These are phyloP conservation scores for Aradus depressus DNA, from an alignment of 2,888 invertebrate genomes.

Conservation along the genomic window DNA sequence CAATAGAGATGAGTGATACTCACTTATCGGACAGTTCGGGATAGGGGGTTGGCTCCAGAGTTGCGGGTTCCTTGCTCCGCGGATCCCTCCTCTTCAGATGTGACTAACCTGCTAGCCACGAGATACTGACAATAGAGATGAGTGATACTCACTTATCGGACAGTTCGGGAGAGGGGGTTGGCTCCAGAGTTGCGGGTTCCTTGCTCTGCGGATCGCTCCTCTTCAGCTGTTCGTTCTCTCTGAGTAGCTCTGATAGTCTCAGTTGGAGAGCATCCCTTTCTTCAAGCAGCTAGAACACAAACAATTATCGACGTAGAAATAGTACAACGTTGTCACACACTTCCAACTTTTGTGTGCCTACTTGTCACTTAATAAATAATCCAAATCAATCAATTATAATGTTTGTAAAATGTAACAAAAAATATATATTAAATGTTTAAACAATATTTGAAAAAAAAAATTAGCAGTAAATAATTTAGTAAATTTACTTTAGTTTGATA, in stretches of 20 bases:
- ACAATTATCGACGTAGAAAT: background rate
- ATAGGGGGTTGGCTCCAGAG: conserved; percentile 4
- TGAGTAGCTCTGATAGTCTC: conserved; percentile 65
- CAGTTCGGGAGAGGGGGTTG: conserved; percentile 13
- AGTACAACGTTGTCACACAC: background rate
- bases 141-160: conserved; percentile 8
- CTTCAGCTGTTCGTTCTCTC: conserved; percentile 54
- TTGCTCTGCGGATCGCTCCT: conserved; percentile 48
- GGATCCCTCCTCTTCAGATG: conserved; percentile 36
- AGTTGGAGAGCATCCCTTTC: conserved; percentile 76
- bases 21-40: conserved; percentile 12
- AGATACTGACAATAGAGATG: too few relatives aligned
- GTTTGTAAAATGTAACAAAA: too few relatives aligned
- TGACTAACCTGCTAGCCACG: too few relatives aligned
- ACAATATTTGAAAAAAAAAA: too few relatives aligned
- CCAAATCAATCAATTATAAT: too few relatives aligned
- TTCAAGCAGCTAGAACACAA: conserved; percentile 50
- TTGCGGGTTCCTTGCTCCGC: background rate
- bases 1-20: too few relatives aligned
- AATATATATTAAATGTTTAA: too few relatives aligned
- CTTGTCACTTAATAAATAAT: too few relatives aligned
- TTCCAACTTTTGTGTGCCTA: background rate
- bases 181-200: background rate
- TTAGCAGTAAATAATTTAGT: too few relatives aligned
- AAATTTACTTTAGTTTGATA: too few relatives aligned